Conservation (phyloP, 2,888 invertebrate genomes). For the Phalera bucephala region DNA sequence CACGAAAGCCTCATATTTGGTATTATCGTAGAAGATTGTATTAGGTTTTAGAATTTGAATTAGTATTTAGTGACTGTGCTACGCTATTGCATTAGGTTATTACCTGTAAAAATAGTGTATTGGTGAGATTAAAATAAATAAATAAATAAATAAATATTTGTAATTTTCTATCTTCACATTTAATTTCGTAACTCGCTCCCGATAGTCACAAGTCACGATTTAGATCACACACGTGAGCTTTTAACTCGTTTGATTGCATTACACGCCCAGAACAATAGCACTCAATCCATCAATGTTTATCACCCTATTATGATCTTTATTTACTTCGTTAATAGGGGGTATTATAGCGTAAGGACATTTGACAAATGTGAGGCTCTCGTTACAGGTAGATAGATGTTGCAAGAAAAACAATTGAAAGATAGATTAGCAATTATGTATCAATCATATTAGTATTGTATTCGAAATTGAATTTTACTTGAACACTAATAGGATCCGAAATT, state of each 20-base stretch:
- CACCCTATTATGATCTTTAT: neutral
- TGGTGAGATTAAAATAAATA: too few relatives aligned
- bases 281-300: neutral
- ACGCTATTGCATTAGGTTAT: too few relatives aligned
- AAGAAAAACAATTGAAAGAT: constrained; percentile 2
- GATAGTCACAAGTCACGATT: constrained; percentile 1
- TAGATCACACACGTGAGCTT: neutral
- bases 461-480: too few relatives aligned
- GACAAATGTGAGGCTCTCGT: neutral
- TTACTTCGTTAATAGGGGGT: neutral
- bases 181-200: neutral
- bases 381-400: neutral
- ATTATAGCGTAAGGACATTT: neutral
- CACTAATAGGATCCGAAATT: too few relatives aligned
- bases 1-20: too few relatives aligned
- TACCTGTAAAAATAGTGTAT: too few relatives aligned
- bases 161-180: constrained; percentile 1
- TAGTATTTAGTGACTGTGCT: too few relatives aligned
- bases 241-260: neutral
- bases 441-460: too few relatives aligned
- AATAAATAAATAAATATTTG: too few relatives aligned
- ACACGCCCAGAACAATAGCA: neutral
- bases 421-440: too few relatives aligned
- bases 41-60: too few relatives aligned
- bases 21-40: too few relatives aligned